Evolutionary conservation across 1,140 invertebrate genomes (phyloP), one percentile per base, ranked within the genome.

Genomic region (Papilio helenus): DNA sequence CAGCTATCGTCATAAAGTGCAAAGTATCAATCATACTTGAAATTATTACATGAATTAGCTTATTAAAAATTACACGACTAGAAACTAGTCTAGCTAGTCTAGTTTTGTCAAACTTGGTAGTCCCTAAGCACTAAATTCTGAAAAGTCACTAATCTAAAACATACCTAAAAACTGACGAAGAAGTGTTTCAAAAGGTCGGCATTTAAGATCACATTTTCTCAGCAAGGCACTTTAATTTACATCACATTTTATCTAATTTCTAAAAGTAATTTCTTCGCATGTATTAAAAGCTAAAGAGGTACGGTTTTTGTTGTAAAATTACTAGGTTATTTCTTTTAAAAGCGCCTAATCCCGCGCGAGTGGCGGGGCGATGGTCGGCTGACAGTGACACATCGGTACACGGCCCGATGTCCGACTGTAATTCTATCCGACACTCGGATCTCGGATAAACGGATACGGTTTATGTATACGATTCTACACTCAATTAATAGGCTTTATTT

Each of bases 341-440:
- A 92, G 90, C 84, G 83, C 86, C 89, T 94, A 94, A 94, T 93
- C 93, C 91, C 68, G 83, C 79, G 85, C 85, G 79, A 82, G 86
- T 83, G 85, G 87, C 86, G 83, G 80, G 82, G 85, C 90, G 87
- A 90, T 89, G 84, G 88, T 77, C 86, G 88, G 81, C 82, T 94
- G 93, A 94, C 93, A 94, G 91, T 94, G 93, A 94, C 93, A 94
- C 92, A 94, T 94, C 90, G 92, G 91, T 94, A 94, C 93, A 94
- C 80, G 92, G 88, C 88, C 61, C 87, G 90, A 89, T 89, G 92
- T 93, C 92, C 91, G 87, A 92, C 87, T 94, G 92, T 94, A 93
- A 94, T 93, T 94, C 93, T 91, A 94, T 89, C 92, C 90, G 84
- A 81, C 85, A 84, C 87, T 80, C 82, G 81, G 77, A 79, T 81